Conservation (phyloP, 2,113 vertebrate species). For the Neodon shergylaensis region DNA sequence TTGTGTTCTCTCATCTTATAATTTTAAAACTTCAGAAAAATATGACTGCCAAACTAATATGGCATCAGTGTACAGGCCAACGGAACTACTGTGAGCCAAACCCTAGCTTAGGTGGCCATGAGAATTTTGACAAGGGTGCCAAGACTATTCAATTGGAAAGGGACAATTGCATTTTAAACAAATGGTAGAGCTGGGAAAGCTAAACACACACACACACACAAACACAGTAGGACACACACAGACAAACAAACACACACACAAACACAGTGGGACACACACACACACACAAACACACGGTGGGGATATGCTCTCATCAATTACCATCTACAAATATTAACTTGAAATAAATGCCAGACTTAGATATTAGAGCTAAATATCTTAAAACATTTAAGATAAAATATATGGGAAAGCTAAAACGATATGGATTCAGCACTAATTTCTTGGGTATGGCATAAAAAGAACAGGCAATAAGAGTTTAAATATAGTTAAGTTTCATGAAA, state of each 20-base stretch:
- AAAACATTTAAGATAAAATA: not conserved
- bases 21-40: constrained; percentile 19
- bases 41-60: not conserved
- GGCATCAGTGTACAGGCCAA: not conserved
- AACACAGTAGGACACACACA: too few relatives aligned
- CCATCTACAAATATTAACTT: not conserved
- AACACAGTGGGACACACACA: too few relatives aligned
- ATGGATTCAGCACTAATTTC: not conserved
- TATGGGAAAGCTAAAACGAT: not conserved
- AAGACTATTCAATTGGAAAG: not conserved
- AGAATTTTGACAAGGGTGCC: not conserved
- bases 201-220: not conserved
- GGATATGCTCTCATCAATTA: not conserved
- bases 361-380: not conserved
- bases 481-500: not conserved
- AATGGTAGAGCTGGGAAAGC: not conserved
- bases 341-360: not conserved
- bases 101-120: not conserved
- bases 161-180: constrained; percentile 10
- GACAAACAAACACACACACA: not conserved
- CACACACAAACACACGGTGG: not conserved
- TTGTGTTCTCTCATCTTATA: not conserved
- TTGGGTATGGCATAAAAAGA: not conserved
- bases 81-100: not conserved
- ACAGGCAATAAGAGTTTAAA: not conserved